These are phyloP conservation scores for Apteryx mantelli DNA, from an alignment of 2,113 vertebrate genomes.

Conservation along the genomic window DNA sequence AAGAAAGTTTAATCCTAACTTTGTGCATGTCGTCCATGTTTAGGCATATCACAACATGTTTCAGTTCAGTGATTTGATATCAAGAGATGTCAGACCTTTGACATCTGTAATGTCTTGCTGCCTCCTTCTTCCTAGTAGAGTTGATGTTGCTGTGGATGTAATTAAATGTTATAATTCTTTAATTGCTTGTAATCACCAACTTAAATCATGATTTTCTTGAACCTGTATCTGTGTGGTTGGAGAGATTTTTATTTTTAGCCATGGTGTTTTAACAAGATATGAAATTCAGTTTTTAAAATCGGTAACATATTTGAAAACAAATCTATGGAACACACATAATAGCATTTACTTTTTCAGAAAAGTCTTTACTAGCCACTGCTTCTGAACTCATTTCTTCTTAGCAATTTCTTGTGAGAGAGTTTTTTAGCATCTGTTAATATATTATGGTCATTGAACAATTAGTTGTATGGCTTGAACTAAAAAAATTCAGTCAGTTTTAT, in stretches of 20 bases:
- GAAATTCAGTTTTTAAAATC: background rate
- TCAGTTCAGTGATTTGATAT: background rate
- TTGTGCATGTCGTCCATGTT: background rate
- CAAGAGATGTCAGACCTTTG: background rate
- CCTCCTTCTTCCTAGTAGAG: background rate
- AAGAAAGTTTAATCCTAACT: background rate
- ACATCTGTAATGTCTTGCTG: background rate
- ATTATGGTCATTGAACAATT: background rate
- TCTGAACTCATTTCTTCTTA: background rate
- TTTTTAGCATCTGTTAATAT: background rate
- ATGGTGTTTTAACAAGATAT: background rate
- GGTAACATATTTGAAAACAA: background rate
- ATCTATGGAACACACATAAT: background rate
- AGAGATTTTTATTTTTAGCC: background rate
- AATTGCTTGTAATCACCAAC: background rate
- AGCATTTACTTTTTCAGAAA: background rate
- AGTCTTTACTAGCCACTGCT: background rate
- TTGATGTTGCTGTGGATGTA: background rate
- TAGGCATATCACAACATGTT: background rate
- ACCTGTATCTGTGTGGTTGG: background rate
- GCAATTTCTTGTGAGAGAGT: background rate
- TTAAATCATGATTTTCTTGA: background rate
- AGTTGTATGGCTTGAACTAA: background rate
- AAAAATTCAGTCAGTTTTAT: background rate
- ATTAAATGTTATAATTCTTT: background rate